Evolutionary conservation across 2,888 invertebrate species (phyloP), one percentile per base, ranked within the genome.

Genomic region (Brachynemurus nebulosus): DNA sequence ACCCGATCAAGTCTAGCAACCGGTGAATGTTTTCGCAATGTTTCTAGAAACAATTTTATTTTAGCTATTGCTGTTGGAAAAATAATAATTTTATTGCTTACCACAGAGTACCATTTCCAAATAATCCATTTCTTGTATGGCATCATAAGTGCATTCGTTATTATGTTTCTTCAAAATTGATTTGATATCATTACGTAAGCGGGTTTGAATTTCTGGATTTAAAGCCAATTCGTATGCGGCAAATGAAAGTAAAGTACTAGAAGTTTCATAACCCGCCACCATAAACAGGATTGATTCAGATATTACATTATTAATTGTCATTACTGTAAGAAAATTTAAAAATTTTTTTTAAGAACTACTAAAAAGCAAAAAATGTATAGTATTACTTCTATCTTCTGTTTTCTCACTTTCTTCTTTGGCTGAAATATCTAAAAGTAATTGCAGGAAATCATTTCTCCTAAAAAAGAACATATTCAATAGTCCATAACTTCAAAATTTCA

Each of bases 261-360:
- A 72, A 0, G 76, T 76, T 54, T 77, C 76, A 52, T 70, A 76
- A 0, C 76, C 76, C 40, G 73, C 76, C 41, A 73, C 58, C 2
- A 76, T 67, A 58, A 77, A 76, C 2, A 76, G 56, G 23, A 76
- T 59, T 7, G 70, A 67, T 55, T 78, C 75, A 1, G 73, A 73
- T 48, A 71, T 68, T 18, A 72, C 65, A 2, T 70, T 69, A 45
- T 69, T 69, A 40, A 71, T 70, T 42, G 68, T 70, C 51, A 73
- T 54, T 50, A 64, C 71, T 70, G 12, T 16, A 25, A 40, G 17
- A 40, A 11, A 40, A 17, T 4, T 30, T n/a, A n/a, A n/a, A n/a
- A n/a, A n/a, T n/a, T n/a, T n/a, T n/a, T n/a, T n/a, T n/a, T n/a
- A n/a, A n/a, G n/a, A n/a, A n/a, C n/a, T n/a, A n/a, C n/a, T n/a